Percentiles rank a stretch among this genome's conserved stretches.
Conservation (phyloP, 2,888 invertebrate genomes). For the Chelonus formosanus region DNA sequence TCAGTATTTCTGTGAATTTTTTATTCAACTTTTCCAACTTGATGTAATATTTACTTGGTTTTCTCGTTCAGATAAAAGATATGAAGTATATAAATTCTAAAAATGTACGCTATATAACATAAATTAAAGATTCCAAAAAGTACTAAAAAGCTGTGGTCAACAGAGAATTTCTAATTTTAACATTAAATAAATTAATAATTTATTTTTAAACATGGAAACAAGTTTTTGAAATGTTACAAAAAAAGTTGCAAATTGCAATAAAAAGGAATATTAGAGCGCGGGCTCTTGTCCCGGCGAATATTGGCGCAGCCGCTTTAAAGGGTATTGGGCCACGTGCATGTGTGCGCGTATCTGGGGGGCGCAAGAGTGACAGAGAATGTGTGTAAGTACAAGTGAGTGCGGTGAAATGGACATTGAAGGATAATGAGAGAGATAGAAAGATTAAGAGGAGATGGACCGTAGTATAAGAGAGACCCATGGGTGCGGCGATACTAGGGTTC, state of each 20-base stretch:
- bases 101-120: too few relatives aligned
- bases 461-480: slow-evolving; percentile 32
- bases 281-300: slow-evolving; percentile 35
- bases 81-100: too few relatives aligned
- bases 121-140: too few relatives aligned
- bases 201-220: too few relatives aligned
- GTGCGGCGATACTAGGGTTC: slow-evolving; percentile 36
- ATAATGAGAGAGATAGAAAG: slow-evolving; percentile 32
- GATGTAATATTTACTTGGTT: too few relatives aligned
- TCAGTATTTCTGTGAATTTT: too few relatives aligned
- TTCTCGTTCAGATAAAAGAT: too few relatives aligned
- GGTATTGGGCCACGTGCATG: slow-evolving; percentile 59
- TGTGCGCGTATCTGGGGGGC: slow-evolving; percentile 46
- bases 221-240: too few relatives aligned
- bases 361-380: not conserved
- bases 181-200: not conserved
- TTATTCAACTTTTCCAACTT: too few relatives aligned
- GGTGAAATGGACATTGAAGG: slow-evolving; percentile 11
- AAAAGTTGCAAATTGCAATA: too few relatives aligned
- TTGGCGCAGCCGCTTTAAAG: slow-evolving; percentile 61
- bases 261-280: slow-evolving; percentile 9
- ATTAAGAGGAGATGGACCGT: slow-evolving; percentile 22
- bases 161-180: too few relatives aligned
- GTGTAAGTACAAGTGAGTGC: slow-evolving; percentile 28
- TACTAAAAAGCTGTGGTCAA: too few relatives aligned